These are phyloP conservation scores for Pachyseris speciosa DNA, from an alignment of 64 coral and sea anemone species.

Conservation along the genomic window DNA sequence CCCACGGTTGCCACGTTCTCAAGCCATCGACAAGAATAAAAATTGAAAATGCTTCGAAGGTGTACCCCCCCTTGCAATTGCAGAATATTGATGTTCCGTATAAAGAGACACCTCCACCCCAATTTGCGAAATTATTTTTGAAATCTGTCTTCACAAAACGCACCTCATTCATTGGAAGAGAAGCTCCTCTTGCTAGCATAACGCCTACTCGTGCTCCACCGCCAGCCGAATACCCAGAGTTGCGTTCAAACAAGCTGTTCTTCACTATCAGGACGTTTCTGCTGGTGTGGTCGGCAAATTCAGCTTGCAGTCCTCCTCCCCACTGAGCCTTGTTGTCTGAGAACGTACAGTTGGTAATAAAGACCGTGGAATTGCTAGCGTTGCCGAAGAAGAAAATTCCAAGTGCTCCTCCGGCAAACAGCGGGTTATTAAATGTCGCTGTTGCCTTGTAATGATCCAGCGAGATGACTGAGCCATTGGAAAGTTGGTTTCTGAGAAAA, in stretches of 20 bases:
- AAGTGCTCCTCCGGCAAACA: conserved; percentile 86
- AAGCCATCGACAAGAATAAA: conserved; percentile 54
- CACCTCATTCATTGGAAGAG: not conserved
- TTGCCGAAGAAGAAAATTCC: conserved; percentile 66
- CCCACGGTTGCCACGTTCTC: conserved; percentile 78
- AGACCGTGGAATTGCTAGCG: conserved; percentile 49
- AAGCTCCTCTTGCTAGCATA: not conserved
- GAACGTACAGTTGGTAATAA: conserved; percentile 72
- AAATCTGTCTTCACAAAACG: conserved; percentile 35
- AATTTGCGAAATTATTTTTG: conserved; percentile 46
- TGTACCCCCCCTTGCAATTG: not conserved
- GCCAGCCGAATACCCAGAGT: conserved; percentile 44
- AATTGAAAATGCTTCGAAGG: conserved; percentile 20
- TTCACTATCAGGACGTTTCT: conserved; percentile 57
- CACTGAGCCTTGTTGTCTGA: conserved; percentile 57
- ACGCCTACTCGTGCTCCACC: conserved; percentile 39
- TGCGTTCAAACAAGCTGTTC: conserved; percentile 43
- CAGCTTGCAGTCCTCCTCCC: conserved; percentile 76
- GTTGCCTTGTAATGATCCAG: conserved; percentile 36
- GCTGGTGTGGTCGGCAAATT: not conserved
- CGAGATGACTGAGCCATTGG: not conserved
- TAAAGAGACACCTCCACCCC: conserved; percentile 81
- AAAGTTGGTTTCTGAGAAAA: conserved; percentile 64
- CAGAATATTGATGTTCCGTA: conserved; percentile 70
- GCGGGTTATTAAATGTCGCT: not conserved